Evolutionary conservation across 2,797 vertebrate genomes (phyloP).

Genomic region (Pseudochirops cupreus): DNA sequence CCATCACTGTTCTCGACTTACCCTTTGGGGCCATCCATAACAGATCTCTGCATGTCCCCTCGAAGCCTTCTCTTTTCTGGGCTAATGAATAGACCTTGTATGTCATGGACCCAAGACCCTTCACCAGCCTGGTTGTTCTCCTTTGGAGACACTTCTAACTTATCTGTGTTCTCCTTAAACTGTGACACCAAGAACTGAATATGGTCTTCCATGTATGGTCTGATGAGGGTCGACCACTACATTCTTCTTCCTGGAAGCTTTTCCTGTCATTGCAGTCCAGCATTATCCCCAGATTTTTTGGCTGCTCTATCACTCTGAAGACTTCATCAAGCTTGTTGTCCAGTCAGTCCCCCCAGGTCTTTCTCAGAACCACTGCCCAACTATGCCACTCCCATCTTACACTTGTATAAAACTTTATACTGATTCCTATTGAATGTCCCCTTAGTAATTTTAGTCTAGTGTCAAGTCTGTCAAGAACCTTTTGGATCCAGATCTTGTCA

Average conservation of each 20-base stretch:
- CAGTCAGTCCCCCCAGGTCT: not conserved
- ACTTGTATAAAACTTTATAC: not conserved
- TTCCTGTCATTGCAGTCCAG: not conserved
- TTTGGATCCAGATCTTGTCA: not conserved
- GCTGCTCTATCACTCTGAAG: not conserved
- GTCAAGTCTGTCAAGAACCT: not conserved
- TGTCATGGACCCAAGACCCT: too few relatives aligned
- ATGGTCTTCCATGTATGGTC: not conserved
- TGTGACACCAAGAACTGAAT: not conserved
- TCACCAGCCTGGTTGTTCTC: not conserved
- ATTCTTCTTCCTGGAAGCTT: not conserved
- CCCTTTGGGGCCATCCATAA: not conserved
- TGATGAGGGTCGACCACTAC: not conserved
- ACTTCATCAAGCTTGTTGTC: not conserved
- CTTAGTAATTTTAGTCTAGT: not conserved
- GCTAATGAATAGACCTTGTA: too few relatives aligned
- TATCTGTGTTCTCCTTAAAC: not conserved
- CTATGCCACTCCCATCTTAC: not conserved
- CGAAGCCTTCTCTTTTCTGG: not conserved
- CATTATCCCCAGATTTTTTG: not conserved
- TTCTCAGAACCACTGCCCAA: not conserved
- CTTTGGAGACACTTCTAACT: not conserved
- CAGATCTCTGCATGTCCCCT: not conserved
- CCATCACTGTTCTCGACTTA: not conserved
- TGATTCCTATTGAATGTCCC: not conserved